Conservation (phyloP, 2,888 invertebrate species). For the Pristionchus arcanus region DNA sequence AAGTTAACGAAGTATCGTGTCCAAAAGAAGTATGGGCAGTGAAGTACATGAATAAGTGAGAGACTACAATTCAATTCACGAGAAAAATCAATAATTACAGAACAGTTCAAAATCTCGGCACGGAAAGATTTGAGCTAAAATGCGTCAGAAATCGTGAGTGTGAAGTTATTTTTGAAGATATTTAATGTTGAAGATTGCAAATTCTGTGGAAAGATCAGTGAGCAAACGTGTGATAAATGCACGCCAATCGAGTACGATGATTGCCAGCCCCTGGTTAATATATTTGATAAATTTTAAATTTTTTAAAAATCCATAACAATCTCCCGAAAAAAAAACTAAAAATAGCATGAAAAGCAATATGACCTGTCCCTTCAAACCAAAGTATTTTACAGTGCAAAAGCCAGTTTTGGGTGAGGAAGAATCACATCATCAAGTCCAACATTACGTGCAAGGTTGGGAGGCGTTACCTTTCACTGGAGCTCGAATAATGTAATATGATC, state of each 20-base stretch:
- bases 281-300: background rate
- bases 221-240: background rate
- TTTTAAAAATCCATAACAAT: no score
- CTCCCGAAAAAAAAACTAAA: no score
- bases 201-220: background rate
- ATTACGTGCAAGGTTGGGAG: background rate
- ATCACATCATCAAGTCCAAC: background rate
- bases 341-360: no score
- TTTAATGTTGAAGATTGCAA: background rate
- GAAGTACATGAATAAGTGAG: background rate
- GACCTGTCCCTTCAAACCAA: no score
- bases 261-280: background rate
- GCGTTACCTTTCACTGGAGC: no score
- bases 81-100: background rate
- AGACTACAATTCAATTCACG: background rate
- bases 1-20: background rate
- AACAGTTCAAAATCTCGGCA: background rate
- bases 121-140: background rate
- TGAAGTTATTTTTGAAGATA: background rate
- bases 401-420: background rate
- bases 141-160: background rate
- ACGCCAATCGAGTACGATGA: background rate
- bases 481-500: no score
- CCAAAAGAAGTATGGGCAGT: background rate
- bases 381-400: background rate